Conservation (phyloP, 2,888 invertebrate species). For the Unio pictorum region DNA sequence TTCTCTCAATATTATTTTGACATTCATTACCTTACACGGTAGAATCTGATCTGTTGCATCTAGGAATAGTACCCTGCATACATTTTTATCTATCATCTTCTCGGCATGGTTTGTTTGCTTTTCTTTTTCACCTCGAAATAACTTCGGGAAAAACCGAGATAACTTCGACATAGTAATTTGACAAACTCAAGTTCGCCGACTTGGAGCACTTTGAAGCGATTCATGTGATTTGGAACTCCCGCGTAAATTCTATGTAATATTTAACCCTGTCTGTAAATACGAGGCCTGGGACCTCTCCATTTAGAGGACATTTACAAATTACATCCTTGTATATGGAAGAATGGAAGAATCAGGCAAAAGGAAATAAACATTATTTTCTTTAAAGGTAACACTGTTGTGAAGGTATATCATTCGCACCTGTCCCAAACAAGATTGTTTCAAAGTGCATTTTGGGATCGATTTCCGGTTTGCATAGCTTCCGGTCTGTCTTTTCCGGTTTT, state of each 20-base stretch:
- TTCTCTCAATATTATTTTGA: not conserved
- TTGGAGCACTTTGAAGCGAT: constrained; percentile 1
- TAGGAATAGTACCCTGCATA: constrained; percentile 50
- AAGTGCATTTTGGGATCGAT: too few relatives aligned
- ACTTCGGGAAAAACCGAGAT: constrained; percentile 57
- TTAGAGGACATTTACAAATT: too few relatives aligned
- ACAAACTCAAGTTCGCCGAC: not conserved
- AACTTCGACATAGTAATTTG: constrained; percentile 32
- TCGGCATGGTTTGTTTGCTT: constrained; percentile 19
- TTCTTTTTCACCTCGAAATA: constrained; percentile 52
- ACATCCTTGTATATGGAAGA: too few relatives aligned
- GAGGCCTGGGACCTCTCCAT: too few relatives aligned
- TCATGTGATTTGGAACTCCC: not conserved
- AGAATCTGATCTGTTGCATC: constrained; percentile 58
- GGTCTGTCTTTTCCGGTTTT: not conserved
- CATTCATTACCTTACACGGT: constrained; percentile 52
- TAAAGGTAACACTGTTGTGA: constrained; percentile 9
- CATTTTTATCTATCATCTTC: constrained; percentile 35
- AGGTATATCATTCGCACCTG: constrained; percentile 34
- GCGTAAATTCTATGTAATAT: constrained; percentile 7
- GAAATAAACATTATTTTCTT: too few relatives aligned
- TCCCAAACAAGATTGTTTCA: not conserved
- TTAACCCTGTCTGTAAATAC: constrained; percentile 1
- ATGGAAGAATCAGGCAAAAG: too few relatives aligned
- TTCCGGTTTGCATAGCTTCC: too few relatives aligned